Conservation (phyloP, 2,113 vertebrate genomes). For the Neotoma lepida region DNA sequence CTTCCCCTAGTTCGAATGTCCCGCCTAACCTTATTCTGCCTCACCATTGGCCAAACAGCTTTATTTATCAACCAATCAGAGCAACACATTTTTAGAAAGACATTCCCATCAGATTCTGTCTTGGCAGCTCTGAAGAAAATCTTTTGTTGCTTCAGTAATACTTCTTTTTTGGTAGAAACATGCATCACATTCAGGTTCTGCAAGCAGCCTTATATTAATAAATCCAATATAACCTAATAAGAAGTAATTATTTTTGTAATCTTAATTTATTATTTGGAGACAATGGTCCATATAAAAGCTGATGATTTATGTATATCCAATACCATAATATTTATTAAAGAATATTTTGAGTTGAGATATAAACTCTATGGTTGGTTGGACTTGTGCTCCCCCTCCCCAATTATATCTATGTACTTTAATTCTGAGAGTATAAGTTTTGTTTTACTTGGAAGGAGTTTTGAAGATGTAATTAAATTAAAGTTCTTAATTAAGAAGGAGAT, state of each 20-base stretch:
- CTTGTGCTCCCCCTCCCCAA: neutral
- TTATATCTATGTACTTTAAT: neutral
- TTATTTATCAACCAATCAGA: too few relatives aligned
- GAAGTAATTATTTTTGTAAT: neutral
- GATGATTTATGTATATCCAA: neutral
- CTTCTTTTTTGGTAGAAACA: neutral
- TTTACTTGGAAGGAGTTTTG: neutral
- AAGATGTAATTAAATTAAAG: neutral
- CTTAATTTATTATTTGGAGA: neutral
- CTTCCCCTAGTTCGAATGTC: too few relatives aligned
- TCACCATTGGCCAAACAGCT: too few relatives aligned
- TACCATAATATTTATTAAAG: neutral
- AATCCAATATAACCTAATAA: constrained; percentile 3
- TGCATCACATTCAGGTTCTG: neutral
- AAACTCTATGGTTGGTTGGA: neutral
- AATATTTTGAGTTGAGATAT: neutral
- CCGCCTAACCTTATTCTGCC: too few relatives aligned
- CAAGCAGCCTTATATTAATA: neutral
- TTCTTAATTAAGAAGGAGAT: neutral
- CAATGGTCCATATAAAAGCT: neutral
- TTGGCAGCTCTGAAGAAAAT: neutral
- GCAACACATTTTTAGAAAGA: too few relatives aligned
- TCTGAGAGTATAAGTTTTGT: neutral
- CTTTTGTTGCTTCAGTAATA: neutral
- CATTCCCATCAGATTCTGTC: too few relatives aligned